These are phyloP conservation scores for Peromyscus nudipes DNA, from an alignment of 2,797 vertebrate genomes.

Conservation along the genomic window DNA sequence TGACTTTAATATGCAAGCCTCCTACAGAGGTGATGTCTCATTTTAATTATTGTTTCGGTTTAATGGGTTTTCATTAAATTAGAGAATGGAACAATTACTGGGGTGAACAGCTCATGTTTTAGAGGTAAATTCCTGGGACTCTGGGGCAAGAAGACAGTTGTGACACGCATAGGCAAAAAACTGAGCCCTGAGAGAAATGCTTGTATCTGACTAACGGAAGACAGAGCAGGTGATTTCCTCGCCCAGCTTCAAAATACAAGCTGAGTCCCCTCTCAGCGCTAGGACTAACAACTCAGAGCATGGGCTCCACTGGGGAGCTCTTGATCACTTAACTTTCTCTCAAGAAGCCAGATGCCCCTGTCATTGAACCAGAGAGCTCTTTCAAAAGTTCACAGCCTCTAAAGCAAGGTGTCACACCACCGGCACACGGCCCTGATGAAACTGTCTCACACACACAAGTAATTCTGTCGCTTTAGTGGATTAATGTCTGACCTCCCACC, in stretches of 20 bases:
- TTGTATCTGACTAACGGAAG: slow-evolving; percentile 57
- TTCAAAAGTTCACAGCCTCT: slow-evolving; percentile 44
- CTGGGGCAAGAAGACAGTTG: slow-evolving; percentile 78
- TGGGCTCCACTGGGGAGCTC: slow-evolving; percentile 41
- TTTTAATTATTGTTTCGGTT: slow-evolving; percentile 93
- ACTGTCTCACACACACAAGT: slow-evolving; percentile 71
- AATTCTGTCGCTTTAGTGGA: slow-evolving; percentile 77
- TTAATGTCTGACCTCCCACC: slow-evolving; percentile 69
- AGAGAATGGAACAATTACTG: slow-evolving; percentile 90
- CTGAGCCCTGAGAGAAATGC: neutral
- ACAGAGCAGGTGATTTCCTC: slow-evolving; percentile 16
- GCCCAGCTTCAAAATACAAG: neutral
- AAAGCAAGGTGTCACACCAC: slow-evolving; percentile 62
- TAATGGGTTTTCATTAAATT: slow-evolving; percentile 93
- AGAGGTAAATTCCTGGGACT: slow-evolving; percentile 89
- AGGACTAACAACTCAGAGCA: slow-evolving; percentile 17
- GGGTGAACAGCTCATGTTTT: slow-evolving; percentile 89
- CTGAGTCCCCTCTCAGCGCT: slow-evolving; percentile 62
- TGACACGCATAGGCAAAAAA: slow-evolving; percentile 55
- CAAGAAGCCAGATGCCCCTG: slow-evolving; percentile 49
- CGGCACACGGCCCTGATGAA: slow-evolving; percentile 72
- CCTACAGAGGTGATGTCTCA: slow-evolving; percentile 91
- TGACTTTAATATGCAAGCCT: slow-evolving; percentile 90
- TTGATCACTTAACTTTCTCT: slow-evolving; percentile 71
- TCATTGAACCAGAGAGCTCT: slow-evolving; percentile 36